Evolutionary conservation across 2,888 invertebrate species (phyloP), one percentile per base, ranked within the genome.

Genomic region (Agrochola lota): DNA sequence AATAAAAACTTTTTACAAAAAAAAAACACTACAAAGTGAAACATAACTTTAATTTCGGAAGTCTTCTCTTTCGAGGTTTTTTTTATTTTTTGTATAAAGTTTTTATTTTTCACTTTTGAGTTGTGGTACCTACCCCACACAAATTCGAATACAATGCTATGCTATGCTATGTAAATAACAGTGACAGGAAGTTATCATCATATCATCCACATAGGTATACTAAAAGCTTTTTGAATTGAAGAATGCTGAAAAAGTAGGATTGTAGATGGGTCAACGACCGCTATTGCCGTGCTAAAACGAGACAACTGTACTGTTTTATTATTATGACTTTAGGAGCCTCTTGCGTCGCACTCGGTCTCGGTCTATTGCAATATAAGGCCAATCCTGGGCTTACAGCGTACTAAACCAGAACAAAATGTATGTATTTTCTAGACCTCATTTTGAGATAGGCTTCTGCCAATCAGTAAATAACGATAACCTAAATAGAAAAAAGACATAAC

Each of bases 401-500:
- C 7, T 67, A 67, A 2, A n/a, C 30, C 43, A 26, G 9, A 72
- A 6, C 15, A 8, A 49, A 60, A 11, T 26, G 60, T 20, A 35
- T 15, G 7, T 62, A 40, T 12, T n/a, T 30, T 46, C 15, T 49
- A 55, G 23, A 26, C 35, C 17, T 8, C 35, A 67, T 55, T 73
- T 62, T 40, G 35, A 66, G 52, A n/a, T 46, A 60, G 8, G 0
- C 23, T 40, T 23, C 43, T 26, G 6, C 26, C 57, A 49, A 81
- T 62, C 15, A 66, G 35, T 57, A 30, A 62, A 35, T 43, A 62
- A 60, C 26, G 20, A 40, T 66, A 52, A 11, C 4, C 52, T 20
- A 57, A 55, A 80, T 80, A 59, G 12, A 59, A 60, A 59, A 59
- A 55, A 55, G 2, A 68, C 40, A 73, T 52, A 79, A 35, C 43